Evolutionary conservation across 1,140 invertebrate genomes (phyloP).

Genomic region (Drosophila cardini): DNA sequence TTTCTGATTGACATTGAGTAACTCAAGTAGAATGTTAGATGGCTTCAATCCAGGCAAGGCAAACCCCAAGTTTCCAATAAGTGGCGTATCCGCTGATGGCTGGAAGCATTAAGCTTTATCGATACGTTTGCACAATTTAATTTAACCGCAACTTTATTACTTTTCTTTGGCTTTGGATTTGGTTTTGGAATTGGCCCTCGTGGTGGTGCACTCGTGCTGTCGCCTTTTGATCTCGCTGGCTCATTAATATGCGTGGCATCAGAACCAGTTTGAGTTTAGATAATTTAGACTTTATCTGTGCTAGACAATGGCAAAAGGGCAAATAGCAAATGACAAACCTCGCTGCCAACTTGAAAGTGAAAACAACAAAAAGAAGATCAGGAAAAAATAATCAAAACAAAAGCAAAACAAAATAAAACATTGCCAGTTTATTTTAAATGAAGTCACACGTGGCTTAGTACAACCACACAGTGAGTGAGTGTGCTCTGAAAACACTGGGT

Average conservation of each 20-base stretch:
- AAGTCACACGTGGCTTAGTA: conserved; percentile 68
- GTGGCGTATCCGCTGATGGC: conserved; percentile 4
- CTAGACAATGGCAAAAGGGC: conserved; percentile 29
- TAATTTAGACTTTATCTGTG: conserved; percentile 73
- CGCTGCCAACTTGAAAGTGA: not conserved
- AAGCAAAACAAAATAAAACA: conserved; percentile 71
- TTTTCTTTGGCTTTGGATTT: conserved; percentile 50
- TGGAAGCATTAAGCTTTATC: conserved; percentile 66
- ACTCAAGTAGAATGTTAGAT: too few species aligned
- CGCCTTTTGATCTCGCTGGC: conserved; percentile 61
- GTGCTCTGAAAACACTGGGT: conserved; percentile 1
- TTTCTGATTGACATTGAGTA: too few species aligned
- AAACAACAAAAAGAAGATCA: conserved; percentile 22
- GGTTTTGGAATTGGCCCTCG: conserved; percentile 10
- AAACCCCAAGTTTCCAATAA: not conserved
- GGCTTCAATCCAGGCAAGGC: too few species aligned
- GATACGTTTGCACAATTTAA: conserved; percentile 81
- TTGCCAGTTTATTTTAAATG: conserved; percentile 74
- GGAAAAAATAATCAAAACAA: not conserved
- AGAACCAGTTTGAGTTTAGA: conserved; percentile 78
- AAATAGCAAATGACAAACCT: conserved; percentile 9
- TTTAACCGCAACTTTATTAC: conserved; percentile 81
- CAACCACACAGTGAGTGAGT: not conserved
- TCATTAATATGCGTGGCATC: conserved; percentile 77
- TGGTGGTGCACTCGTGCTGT: conserved; percentile 59